Base-by-base conservation (phyloP, 1,140 invertebrate species). In the Babylonia areolata region DNA sequence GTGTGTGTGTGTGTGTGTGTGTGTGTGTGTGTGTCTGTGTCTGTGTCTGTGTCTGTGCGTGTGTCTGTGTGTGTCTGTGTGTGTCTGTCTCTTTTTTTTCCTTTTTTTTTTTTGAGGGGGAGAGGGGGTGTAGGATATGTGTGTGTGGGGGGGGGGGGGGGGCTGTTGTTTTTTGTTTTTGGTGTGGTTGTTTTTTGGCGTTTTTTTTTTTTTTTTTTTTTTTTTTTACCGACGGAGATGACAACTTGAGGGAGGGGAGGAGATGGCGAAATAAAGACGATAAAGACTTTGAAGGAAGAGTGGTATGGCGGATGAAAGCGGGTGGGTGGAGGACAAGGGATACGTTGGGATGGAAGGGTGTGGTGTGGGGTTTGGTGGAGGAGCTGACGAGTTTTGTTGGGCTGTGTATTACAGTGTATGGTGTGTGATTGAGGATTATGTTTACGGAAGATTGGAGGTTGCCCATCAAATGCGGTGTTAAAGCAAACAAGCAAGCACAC, bases 1-100 rank as follows among this genome's bases (percentile, higher is more conserved):
- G n/a, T n/a, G n/a, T n/a, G n/a, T n/a, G 64, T n/a, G 28, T 17
- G 64, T 69, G 64, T 69, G n/a, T 69, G 64, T 69, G 64, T 69
- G n/a, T 69, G n/a, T 20, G 17, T 69, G 17, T 69, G 64, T 69
- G 64, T 31, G 17, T 69, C 11, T 20, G 64, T 31, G n/a, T n/a
- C n/a, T n/a, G n/a, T n/a, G n/a, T n/a, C n/a, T n/a, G n/a, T n/a
- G n/a, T n/a, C n/a, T n/a, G n/a, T n/a, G n/a, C n/a, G n/a, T n/a
- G n/a, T n/a, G n/a, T n/a, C n/a, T n/a, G n/a, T n/a, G n/a, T n/a
- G 64, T 69, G n/a, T 69, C 11, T 69, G 17, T 69, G 64, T 69
- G 17, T 69, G 64, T 69, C 11, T 69, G 64, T 69, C 5, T 69
- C 11, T 69, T 3, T 69, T n/a, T n/a, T n/a, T n/a, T n/a, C n/a